Evolutionary conservation across 1,140 invertebrate species (phyloP), one percentile per base, ranked within the genome.

Genomic region (Samia ricini): DNA sequence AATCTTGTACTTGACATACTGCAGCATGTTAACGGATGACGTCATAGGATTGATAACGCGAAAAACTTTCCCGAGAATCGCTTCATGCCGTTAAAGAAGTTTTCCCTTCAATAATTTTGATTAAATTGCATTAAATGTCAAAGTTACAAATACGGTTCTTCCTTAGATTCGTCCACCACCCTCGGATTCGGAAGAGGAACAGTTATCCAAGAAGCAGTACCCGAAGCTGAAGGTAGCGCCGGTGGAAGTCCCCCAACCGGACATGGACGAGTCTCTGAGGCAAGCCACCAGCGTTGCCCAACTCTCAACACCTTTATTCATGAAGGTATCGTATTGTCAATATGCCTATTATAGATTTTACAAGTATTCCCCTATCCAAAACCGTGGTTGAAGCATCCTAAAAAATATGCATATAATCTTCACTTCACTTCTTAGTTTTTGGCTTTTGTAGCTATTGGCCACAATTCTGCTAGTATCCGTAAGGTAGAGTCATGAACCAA

Each of bases 101-200:
- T n/a, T n/a, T n/a, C n/a, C n/a, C n/a, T n/a, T n/a, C n/a, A n/a
- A n/a, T n/a, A n/a, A n/a, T n/a, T n/a, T n/a, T n/a, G n/a, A n/a
- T n/a, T n/a, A n/a, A n/a, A n/a, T n/a, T 26, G 26, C 26, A 26
- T 26, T 26, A 8, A 8, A 4, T 26, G 26, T 26, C 8, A 8
- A 26, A 4, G 3, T 8, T 8, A 26, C 26, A 4, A 8, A 26
- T 42, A 42, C n/a, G 33, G 7, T 42, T 4, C 4, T 42, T n/a
- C 10, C 20, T 52, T 69, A 88, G 85, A 69, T 88, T 4, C 76
- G 85, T 4, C 85, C 81, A 0, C 83, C 81, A 0, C 81, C 81
- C 12, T 85, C 83, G 0, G 83, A 85, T 26, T 83, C 85, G 0
- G 85, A 88, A 1, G 78, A 81, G 54, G 85, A 88, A 0, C 72